Evolutionary conservation across 2,888 invertebrate species (phyloP), one percentile per base, ranked within the genome.

Genomic region (Ophion ventricosus): DNA sequence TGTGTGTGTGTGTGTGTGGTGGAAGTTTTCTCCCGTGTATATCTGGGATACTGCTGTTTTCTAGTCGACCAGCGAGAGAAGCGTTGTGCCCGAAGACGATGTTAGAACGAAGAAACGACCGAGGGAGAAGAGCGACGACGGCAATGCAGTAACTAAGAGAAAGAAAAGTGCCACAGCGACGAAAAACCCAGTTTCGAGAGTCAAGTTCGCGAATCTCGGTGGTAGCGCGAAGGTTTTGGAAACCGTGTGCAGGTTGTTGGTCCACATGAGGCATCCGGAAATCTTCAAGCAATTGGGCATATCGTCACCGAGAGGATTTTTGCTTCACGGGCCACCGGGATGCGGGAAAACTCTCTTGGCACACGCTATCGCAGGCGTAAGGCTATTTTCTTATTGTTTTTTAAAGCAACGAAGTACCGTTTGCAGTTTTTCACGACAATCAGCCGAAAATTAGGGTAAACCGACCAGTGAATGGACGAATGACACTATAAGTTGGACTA

Each of bases 261-360:
- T 98, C 88, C 98, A 98, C 91, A 96, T 99, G 93, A 97, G 96
- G 90, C 97, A 98, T 90, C 98, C 98, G 1, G 97, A 98, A 93
- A 96, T 98, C n/a, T 98, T 98, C 93, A 94, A 95, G 82, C 95
- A 96, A 87, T 94, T 99, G 85, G 98, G 98, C 1, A 96, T 98
- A 75, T 96, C 97, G 86, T 97, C 98, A 57, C 98, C 98, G 0
- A 95, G 98, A 90, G 99, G 99, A 35, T 96, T 99, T 89, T 94
- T 99, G 72, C 94, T 99, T 67, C 98, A 99, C 93, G 99, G 99
- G 0, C 99, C 99, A 0, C 98, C 99, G 0, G 99, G 99, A 0
- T 98, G 98, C 92, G 99, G 99, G 0, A 98, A 98, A 94, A 97
- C 97, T 2, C 94, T 97, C 78, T 91, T 98, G 82, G 98, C 97